Conservation (phyloP, 2,113 vertebrate species). For the Amphiprion percula region DNA sequence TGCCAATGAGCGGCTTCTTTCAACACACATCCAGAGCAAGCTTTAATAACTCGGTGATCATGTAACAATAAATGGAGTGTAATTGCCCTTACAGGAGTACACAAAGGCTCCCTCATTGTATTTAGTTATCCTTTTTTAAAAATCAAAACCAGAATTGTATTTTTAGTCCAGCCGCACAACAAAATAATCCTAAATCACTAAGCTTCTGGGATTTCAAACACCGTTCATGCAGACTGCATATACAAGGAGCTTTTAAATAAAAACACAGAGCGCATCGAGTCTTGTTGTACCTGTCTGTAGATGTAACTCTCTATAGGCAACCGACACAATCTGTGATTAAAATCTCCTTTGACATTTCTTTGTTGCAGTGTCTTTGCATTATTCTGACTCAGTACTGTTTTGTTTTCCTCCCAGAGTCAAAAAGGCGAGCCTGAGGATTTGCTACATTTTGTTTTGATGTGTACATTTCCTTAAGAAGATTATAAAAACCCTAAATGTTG, state of each 20-base stretch:
- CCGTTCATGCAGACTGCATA: conserved; percentile 28
- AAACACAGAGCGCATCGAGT: conserved; percentile 31
- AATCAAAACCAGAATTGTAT: conserved; percentile 32
- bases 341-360: conserved; percentile 71
- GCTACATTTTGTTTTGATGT: conserved; percentile 66
- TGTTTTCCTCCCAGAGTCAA: conserved; percentile 37
- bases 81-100: conserved; percentile 12
- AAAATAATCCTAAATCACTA: conserved; percentile 21
- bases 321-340: conserved; percentile 69
- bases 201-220: conserved; percentile 43
- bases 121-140: conserved; percentile 7
- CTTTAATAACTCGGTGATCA: conserved; percentile 2
- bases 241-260: conserved; percentile 60
- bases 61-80: conserved; percentile 25
- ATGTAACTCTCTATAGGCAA: conserved; percentile 45
- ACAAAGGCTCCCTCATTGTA: neutral
- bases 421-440: conserved; percentile 60
- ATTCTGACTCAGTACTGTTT: conserved; percentile 21
- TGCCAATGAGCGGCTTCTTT: neutral
- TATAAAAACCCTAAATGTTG: conserved; percentile 41
- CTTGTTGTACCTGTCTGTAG: conserved; percentile 36
- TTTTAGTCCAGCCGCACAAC: conserved; percentile 31
- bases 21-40: conserved; percentile 1
- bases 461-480: conserved; percentile 69
- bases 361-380: conserved; percentile 47